A percentile compares a stretch with the other conserved stretches of the same genome.
These are phyloP conservation scores for Bombylius major DNA, from an alignment of 2,888 invertebrate genomes.

Conservation along the genomic window DNA sequence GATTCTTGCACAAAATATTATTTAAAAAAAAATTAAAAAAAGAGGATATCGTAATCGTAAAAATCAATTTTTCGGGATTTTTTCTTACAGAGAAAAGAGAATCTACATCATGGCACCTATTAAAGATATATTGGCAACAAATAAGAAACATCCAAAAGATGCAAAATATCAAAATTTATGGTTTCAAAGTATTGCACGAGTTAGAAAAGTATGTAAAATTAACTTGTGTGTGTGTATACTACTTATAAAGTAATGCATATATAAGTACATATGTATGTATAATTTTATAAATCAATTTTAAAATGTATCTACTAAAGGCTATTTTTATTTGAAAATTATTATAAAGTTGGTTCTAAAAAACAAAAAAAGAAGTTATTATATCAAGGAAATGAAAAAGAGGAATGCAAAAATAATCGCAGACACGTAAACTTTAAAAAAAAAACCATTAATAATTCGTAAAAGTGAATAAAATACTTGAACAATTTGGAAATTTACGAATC, in stretches of 20 bases:
- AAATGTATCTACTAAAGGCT: slow-evolving; percentile 7
- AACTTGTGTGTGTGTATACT: background rate
- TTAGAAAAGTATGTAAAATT: slow-evolving; percentile 8
- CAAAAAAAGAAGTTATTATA: background rate
- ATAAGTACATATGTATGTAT: background rate
- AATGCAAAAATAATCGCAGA: too few species aligned
- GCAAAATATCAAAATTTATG: slow-evolving; percentile 7
- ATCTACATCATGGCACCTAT: slow-evolving; percentile 2
- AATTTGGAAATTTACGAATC: too few species aligned
- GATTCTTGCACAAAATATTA: background rate
- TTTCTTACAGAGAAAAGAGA: too few species aligned
- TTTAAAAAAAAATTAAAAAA: background rate
- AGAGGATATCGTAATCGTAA: too few species aligned
- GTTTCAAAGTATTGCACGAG: slow-evolving; percentile 6
- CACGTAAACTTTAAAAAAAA: too few species aligned
- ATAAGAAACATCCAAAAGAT: background rate
- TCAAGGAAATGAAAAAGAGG: background rate
- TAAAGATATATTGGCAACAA: slow-evolving; percentile 4
- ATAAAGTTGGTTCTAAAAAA: background rate
- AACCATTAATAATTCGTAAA: too few species aligned
- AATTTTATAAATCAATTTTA: background rate
- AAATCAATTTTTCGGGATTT: too few species aligned
- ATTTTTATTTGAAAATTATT: slow-evolving; percentile 2
- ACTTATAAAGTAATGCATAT: too few species aligned
- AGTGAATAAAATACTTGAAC: too few species aligned